Conservation (phyloP, 2,888 invertebrate species). For the Diarsia brunnea region DNA sequence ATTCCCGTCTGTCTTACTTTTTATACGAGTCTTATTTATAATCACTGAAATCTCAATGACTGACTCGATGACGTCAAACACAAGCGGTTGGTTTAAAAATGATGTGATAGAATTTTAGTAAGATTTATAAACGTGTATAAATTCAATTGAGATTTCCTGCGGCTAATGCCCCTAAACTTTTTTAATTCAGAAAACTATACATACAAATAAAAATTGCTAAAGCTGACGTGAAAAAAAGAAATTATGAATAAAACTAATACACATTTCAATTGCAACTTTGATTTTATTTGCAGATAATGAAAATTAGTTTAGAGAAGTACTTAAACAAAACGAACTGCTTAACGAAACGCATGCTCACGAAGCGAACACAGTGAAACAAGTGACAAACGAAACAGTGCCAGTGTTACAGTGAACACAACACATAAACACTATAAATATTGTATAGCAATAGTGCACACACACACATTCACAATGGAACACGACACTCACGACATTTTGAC, state of each 20-base stretch:
- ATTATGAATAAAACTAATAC: not conserved
- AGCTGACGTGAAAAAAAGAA: not conserved
- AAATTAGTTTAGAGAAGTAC: constrained; percentile 49
- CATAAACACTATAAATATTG: constrained; percentile 56
- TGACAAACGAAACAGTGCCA: constrained; percentile 56
- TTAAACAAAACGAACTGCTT: constrained; percentile 60
- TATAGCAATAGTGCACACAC: constrained; percentile 57
- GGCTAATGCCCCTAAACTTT: not conserved
- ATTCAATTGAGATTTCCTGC: constrained; percentile 16
- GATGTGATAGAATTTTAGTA: not conserved
- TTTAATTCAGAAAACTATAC: not conserved
- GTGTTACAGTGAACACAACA: constrained; percentile 63
- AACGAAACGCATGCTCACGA: constrained; percentile 59
- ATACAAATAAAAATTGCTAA: not conserved
- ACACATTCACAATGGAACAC: constrained; percentile 82
- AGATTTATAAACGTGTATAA: constrained; percentile 30
- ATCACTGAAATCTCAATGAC: constrained; percentile 29
- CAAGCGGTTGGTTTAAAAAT: constrained; percentile 22
- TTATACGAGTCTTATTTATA: constrained; percentile 43
- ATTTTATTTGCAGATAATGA: constrained; percentile 38
- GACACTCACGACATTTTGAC: constrained; percentile 82
- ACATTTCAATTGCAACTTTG: not conserved
- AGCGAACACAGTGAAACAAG: constrained; percentile 56
- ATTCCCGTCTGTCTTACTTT: constrained; percentile 66
- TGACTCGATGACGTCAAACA: constrained; percentile 57